These are phyloP conservation scores for Ostrea edulis DNA, from an alignment of 1,140 invertebrate species.

Conservation along the genomic window DNA sequence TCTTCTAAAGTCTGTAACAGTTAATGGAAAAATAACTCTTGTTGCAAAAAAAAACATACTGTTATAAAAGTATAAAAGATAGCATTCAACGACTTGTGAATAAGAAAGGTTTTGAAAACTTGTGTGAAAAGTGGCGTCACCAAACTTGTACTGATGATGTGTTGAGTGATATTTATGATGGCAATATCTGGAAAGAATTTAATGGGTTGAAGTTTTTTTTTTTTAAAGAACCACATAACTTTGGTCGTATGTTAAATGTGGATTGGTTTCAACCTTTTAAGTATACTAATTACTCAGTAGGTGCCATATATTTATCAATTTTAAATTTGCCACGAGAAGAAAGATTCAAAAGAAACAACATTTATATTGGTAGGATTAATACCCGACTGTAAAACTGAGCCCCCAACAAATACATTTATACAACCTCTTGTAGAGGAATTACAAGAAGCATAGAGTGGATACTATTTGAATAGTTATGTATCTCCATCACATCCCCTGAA, in stretches of 20 bases:
- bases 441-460: conserved; percentile 42
- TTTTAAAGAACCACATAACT: neutral
- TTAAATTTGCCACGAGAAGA: conserved; percentile 43
- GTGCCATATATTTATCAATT: conserved; percentile 11
- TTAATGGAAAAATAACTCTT: neutral
- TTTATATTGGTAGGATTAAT: conserved; percentile 50
- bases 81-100: conserved; percentile 6
- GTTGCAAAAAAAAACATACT: neutral
- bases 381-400: conserved; percentile 56
- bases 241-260: conserved; percentile 39
- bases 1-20: neutral
- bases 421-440: conserved; percentile 54
- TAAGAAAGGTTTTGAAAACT: neutral
- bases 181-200: conserved; percentile 25
- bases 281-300: conserved; percentile 5
- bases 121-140: neutral
- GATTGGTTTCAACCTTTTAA: conserved; percentile 36
- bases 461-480: neutral
- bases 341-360: conserved; percentile 44
- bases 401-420: conserved; percentile 49
- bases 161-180: conserved; percentile 18
- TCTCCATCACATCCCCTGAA: neutral
- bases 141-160: neutral
- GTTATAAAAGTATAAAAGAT: neutral
- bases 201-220: neutral